phyloP scores from a whole-genome alignment of 2,113 vertebrate genomes.

The Gallinago undulata region DNA sequence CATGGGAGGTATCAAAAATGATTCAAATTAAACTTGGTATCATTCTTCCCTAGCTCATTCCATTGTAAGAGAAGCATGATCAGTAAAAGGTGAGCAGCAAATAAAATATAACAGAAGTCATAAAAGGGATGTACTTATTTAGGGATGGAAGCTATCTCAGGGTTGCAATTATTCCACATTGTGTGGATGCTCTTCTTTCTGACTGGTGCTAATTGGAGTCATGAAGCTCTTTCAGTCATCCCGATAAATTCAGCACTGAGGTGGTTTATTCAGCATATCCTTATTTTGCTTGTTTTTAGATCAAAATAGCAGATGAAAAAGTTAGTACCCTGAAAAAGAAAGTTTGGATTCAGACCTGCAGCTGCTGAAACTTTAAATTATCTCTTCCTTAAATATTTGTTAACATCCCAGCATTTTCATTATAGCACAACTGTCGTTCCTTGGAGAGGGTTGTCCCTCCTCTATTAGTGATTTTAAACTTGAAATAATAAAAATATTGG shows the following conservation, averaged over 20 bases:
- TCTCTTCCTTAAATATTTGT: neutral
- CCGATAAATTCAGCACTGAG: neutral
- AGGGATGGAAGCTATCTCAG: neutral
- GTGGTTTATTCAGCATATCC: neutral
- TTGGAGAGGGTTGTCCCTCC: neutral
- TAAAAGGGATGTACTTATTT: neutral
- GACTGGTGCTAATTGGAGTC: neutral
- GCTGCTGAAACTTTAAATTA: neutral
- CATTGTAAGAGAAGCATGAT: neutral
- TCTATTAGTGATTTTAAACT: neutral
- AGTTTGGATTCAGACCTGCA: neutral
- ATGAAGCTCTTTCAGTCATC: neutral
- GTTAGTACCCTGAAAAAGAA: neutral
- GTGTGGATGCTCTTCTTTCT: neutral
- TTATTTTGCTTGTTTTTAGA: neutral
- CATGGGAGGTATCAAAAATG: neutral
- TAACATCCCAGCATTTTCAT: neutral
- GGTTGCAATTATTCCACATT: neutral
- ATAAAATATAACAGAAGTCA: neutral
- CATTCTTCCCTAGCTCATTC: neutral
- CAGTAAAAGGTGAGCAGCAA: neutral
- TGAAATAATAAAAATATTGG: neutral
- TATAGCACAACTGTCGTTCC: neutral
- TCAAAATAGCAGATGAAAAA: neutral
- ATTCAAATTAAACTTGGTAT: neutral